Conservation (phyloP, 2,797 vertebrate genomes). For the Otolemur crassicaudatus region DNA sequence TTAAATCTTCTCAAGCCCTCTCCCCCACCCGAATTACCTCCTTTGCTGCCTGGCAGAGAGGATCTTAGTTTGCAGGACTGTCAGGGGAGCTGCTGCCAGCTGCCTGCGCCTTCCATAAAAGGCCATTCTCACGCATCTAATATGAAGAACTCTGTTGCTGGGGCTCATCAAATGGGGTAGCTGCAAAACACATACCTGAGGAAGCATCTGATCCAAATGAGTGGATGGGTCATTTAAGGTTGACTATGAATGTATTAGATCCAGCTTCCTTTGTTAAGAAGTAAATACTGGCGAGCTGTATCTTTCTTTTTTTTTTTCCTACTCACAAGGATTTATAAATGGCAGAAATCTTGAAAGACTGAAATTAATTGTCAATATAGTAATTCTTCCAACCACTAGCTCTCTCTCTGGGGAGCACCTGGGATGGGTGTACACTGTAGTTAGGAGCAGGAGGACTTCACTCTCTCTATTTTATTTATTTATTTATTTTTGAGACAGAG, state of each 20-base stretch:
- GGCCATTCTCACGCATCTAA: neutral
- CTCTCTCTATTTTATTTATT: too few relatives aligned
- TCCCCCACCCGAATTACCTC: neutral
- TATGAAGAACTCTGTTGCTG: slow-evolving; percentile 18
- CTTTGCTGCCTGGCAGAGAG: neutral
- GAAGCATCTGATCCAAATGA: neutral
- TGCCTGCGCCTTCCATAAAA: slow-evolving; percentile 72
- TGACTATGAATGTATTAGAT: neutral
- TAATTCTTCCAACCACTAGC: too few relatives aligned
- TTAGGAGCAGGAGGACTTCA: too few relatives aligned
- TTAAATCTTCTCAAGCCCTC: neutral
- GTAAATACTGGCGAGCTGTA: neutral
- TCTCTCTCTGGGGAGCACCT: too few relatives aligned
- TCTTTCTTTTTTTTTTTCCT: neutral
- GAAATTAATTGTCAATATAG: too few relatives aligned
- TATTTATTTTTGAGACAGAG: too few relatives aligned
- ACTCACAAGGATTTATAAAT: too few relatives aligned
- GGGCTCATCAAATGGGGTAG: slow-evolving; percentile 21
- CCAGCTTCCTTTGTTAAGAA: slow-evolving; percentile 38
- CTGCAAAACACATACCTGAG: neutral
- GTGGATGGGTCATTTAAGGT: slow-evolving; percentile 62
- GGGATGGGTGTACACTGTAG: too few relatives aligned
- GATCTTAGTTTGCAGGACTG: neutral
- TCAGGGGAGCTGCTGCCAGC: neutral
- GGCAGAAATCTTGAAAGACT: too few relatives aligned